These are phyloP conservation scores for Mastomys coucha DNA, from an alignment of 2,113 vertebrate genomes.

Conservation along the genomic window DNA sequence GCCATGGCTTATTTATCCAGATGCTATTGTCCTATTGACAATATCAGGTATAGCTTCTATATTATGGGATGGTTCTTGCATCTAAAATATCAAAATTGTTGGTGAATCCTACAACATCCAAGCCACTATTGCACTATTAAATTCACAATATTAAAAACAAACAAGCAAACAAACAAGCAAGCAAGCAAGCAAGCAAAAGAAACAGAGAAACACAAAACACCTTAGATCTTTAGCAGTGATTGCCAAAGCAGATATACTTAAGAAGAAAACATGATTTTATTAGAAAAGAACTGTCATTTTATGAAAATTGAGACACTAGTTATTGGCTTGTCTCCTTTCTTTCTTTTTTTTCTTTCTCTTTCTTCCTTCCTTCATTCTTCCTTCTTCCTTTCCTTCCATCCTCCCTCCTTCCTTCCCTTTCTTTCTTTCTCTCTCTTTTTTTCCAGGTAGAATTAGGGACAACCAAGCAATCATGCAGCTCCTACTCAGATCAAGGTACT, in stretches of 20 bases:
- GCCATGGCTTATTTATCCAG: background rate
- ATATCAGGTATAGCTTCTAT: background rate
- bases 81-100: background rate
- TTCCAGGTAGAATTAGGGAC: background rate
- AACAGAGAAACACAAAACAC: background rate
- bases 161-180: background rate
- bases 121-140: background rate
- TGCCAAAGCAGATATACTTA: background rate
- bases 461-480: background rate
- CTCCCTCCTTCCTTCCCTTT: background rate
- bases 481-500: background rate
- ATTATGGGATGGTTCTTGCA: background rate
- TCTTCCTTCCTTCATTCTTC: too few relatives aligned
- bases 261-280: background rate
- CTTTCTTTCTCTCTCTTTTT: background rate
- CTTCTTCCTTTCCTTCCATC: background rate
- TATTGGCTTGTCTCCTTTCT: accelerated
- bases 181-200: background rate
- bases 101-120: background rate
- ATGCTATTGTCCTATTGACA: background rate
- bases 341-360: too few relatives aligned
- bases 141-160: background rate
- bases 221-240: background rate
- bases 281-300: background rate
- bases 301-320: background rate